phyloP scores from a whole-genome alignment of 2,888 invertebrate genomes.

The Norana najaformis region DNA sequence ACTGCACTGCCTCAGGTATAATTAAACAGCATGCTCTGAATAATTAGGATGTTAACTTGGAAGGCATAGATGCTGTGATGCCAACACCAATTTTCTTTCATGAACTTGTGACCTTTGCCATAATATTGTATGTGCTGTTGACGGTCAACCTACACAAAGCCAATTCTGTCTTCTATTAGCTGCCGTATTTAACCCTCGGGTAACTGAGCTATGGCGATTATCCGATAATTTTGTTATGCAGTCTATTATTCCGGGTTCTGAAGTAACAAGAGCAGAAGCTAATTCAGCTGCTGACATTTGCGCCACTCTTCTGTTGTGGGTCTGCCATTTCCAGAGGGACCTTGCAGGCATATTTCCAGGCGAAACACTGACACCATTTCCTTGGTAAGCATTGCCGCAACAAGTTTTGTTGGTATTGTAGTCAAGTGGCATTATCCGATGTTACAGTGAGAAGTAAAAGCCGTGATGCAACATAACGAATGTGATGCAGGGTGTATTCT shows the following conservation, averaged over 20 bases:
- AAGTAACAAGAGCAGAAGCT: background rate
- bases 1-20: no score
- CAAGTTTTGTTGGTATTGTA: conserved; percentile 4
- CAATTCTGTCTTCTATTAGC: conserved; percentile 20
- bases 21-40: background rate
- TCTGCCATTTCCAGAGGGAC: background rate
- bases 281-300: conserved; percentile 10
- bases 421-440: background rate
- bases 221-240: background rate
- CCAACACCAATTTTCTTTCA: background rate
- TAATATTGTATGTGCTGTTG: background rate
- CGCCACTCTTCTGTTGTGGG: background rate
- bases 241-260: conserved; percentile 8
- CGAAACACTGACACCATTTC: background rate
- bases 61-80: background rate
- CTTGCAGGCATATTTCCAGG: no score
- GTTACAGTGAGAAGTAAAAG: background rate
- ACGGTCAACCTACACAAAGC: background rate
- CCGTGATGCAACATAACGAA: background rate
- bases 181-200: background rate
- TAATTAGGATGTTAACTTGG: background rate
- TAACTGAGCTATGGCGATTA: conserved; percentile 21
- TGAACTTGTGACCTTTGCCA: background rate
- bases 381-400: background rate
- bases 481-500: background rate